Evolutionary conservation across 2,888 invertebrate genomes (phyloP).

Genomic region (Amphipoea lucens): DNA sequence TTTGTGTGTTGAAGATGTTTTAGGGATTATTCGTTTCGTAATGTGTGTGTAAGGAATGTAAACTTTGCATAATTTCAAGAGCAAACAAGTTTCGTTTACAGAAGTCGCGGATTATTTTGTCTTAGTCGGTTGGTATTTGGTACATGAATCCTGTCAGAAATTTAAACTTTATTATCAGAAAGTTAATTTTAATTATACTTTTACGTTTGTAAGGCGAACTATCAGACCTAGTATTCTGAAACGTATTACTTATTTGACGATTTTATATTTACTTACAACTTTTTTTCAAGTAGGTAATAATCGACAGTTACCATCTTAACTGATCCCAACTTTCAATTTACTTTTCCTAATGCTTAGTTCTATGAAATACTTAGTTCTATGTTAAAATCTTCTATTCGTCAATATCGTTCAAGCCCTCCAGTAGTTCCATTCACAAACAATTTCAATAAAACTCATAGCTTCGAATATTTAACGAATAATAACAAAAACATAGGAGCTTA

Average conservation of each 20-base stretch:
- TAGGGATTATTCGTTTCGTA: background rate
- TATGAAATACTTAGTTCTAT: background rate
- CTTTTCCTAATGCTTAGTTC: background rate
- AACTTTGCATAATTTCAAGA: background rate
- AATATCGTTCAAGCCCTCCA: background rate
- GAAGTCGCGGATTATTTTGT: background rate
- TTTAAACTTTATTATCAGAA: no score
- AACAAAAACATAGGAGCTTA: constrained; percentile 47
- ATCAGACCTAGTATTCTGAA: background rate
- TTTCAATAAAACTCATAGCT: constrained; percentile 11
- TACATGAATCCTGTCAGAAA: background rate
- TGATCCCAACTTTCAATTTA: background rate
- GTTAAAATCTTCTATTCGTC: background rate
- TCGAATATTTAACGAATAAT: constrained; percentile 32
- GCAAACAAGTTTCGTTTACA: constrained; percentile 17
- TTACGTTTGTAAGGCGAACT: no score
- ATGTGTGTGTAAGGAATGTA: constrained; percentile 4
- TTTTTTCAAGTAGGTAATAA: no score
- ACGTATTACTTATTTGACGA: no score
- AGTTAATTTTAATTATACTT: background rate
- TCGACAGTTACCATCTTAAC: background rate
- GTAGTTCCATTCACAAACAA: background rate
- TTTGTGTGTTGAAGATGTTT: background rate
- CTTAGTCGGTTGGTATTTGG: constrained; percentile 2
- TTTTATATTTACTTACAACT: background rate